These are phyloP conservation scores for Ovibos moschatus DNA, from an alignment of 2,113 vertebrate species.

Conservation along the genomic window DNA sequence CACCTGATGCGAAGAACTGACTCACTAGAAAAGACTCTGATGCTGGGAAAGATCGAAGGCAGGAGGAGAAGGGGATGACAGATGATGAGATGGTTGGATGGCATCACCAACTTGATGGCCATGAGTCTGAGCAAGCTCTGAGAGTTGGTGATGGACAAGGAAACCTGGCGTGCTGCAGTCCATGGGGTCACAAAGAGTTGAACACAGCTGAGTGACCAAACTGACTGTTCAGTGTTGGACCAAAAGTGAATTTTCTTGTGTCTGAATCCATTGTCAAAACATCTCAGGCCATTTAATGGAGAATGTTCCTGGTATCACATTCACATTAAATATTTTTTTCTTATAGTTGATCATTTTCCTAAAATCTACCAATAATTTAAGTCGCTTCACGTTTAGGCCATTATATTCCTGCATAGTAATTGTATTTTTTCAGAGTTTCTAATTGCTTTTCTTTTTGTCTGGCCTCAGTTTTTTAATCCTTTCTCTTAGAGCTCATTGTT, in stretches of 20 bases:
- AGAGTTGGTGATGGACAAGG: background rate
- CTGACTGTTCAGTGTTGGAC: background rate
- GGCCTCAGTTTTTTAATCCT: background rate
- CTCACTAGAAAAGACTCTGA: background rate
- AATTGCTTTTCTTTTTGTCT: background rate
- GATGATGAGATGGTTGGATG: background rate
- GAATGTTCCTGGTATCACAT: background rate
- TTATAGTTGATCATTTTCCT: background rate
- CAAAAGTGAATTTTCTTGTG: background rate
- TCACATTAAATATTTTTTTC: background rate
- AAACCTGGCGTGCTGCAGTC: background rate
- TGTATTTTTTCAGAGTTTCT: background rate
- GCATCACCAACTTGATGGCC: background rate
- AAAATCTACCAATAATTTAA: background rate
- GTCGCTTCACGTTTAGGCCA: background rate
- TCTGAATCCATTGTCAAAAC: background rate
- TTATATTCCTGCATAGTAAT: background rate
- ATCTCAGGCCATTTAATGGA: background rate
- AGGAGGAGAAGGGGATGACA: background rate
- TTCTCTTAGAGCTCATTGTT: background rate
- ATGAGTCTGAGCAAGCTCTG: background rate
- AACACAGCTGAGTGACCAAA: background rate
- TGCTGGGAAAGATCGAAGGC: background rate
- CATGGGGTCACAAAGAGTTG: rapidly evolving
- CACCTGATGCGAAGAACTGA: background rate